Evolutionary conservation across 2,797 vertebrate species (phyloP).

Genomic region (Malurus leucopterus): DNA sequence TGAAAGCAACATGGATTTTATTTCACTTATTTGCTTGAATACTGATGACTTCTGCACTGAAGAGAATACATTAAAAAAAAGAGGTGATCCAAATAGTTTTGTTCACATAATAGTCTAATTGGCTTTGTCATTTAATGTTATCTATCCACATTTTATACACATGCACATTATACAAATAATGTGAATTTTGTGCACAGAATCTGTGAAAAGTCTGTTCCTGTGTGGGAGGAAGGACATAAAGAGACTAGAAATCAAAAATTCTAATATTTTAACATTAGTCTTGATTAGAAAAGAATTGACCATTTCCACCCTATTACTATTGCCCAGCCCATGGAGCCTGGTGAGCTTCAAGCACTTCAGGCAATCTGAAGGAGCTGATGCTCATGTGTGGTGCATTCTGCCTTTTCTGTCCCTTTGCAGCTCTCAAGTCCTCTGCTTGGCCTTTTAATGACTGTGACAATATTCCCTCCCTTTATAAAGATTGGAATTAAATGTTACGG

Average conservation of each 20-base stretch:
- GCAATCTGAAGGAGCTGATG: not conserved
- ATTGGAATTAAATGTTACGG: not conserved
- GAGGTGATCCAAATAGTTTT: not conserved
- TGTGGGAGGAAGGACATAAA: not conserved
- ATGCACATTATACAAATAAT: not conserved
- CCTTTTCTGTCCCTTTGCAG: not conserved
- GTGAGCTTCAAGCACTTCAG: not conserved
- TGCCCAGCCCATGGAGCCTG: fast-evolving
- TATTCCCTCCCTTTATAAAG: not conserved
- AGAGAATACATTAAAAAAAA: not conserved
- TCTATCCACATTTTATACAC: not conserved
- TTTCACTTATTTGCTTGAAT: not conserved
- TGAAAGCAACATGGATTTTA: not conserved
- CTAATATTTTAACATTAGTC: not conserved
- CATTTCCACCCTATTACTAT: not conserved
- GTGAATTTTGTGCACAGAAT: not conserved
- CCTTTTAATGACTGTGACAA: not conserved
- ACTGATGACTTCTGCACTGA: not conserved
- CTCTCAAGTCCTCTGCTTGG: not conserved
- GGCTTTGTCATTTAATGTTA: not conserved
- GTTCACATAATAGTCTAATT: not conserved
- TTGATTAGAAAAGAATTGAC: not conserved
- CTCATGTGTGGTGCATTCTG: not conserved
- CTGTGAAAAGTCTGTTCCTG: too few relatives aligned
- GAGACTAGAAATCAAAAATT: not conserved